phyloP scores from a whole-genome alignment of 2,113 vertebrate genomes.

The Polyodon spathula region DNA sequence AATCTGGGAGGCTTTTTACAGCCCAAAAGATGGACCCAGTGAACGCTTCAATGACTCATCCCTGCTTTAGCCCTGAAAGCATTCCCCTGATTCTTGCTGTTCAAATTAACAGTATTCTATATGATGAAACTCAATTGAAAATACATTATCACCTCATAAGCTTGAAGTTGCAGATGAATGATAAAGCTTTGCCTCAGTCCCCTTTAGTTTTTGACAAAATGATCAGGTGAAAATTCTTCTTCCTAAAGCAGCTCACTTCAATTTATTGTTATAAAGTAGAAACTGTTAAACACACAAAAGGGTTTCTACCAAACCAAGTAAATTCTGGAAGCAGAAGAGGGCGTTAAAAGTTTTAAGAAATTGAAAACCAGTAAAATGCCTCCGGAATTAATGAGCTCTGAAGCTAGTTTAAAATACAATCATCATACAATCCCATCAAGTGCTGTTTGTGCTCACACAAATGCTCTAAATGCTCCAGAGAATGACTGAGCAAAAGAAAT shows the following conservation, averaged over 20 bases:
- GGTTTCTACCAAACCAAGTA: background rate
- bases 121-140: slow-evolving; percentile 18
- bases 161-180: background rate
- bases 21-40: slow-evolving; percentile 45
- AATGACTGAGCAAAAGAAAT: slow-evolving; percentile 62
- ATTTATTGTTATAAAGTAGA: no score
- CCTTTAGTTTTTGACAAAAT: background rate
- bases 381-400: slow-evolving; percentile 36
- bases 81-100: slow-evolving; percentile 26
- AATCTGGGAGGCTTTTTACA: slow-evolving; percentile 45
- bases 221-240: no score
- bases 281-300: background rate
- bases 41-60: slow-evolving; percentile 38
- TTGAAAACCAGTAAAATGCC: slow-evolving; percentile 13
- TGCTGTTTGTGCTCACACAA: slow-evolving; percentile 21
- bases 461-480: slow-evolving; percentile 41
- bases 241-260: no score
- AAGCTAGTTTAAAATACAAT: slow-evolving; percentile 36
- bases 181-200: background rate
- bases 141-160: background rate
- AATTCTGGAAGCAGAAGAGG: background rate
- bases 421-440: slow-evolving; percentile 17
- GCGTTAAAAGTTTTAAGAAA: slow-evolving; percentile 15
- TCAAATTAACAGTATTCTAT: slow-evolving; percentile 28
- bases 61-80: slow-evolving; percentile 11